Conservation (phyloP, 1,140 invertebrate species). For the Heterodera carotae region DNA sequence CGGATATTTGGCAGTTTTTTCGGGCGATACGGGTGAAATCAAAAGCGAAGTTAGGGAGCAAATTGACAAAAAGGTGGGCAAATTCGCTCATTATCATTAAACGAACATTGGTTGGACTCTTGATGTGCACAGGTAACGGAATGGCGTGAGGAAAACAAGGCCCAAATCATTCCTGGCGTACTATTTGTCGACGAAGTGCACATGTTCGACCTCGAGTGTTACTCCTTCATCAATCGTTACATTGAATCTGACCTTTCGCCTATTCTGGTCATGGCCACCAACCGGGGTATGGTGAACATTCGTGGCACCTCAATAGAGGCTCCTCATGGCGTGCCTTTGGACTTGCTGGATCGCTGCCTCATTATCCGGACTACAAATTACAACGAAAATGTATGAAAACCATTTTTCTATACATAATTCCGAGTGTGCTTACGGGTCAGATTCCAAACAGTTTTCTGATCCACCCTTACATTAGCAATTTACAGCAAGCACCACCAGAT, state of each 20-base stretch:
- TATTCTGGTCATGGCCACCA: conserved; percentile 98
- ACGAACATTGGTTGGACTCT: background rate
- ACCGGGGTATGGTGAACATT: conserved; percentile 86
- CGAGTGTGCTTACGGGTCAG: too few species aligned
- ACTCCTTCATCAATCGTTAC: conserved; percentile 93
- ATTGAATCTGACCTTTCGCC: conserved; percentile 95
- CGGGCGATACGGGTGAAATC: conserved; percentile 97
- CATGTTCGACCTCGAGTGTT: conserved; percentile 98
- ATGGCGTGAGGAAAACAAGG: conserved; percentile 98
- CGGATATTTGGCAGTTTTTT: conserved; percentile 94
- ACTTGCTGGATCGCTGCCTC: conserved; percentile 90
- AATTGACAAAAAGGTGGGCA: conserved; percentile 85
- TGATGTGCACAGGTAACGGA: conserved; percentile 73
- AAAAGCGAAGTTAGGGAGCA: conserved; percentile 95
- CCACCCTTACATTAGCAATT: conserved; percentile 9
- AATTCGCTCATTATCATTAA: background rate
- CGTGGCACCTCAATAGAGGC: conserved; percentile 88
- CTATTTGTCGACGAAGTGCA: conserved; percentile 78
- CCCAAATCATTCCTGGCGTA: conserved; percentile 92
- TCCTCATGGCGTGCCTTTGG: conserved; percentile 93
- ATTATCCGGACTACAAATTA: conserved; percentile 86
- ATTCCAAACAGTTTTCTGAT: conserved; percentile 1
- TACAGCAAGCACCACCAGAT: background rate
- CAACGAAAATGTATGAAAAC: conserved; percentile 73
- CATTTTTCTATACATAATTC: too few species aligned